Conservation (phyloP, 2,113 vertebrate species). For the Benitochromis conjunctus region DNA sequence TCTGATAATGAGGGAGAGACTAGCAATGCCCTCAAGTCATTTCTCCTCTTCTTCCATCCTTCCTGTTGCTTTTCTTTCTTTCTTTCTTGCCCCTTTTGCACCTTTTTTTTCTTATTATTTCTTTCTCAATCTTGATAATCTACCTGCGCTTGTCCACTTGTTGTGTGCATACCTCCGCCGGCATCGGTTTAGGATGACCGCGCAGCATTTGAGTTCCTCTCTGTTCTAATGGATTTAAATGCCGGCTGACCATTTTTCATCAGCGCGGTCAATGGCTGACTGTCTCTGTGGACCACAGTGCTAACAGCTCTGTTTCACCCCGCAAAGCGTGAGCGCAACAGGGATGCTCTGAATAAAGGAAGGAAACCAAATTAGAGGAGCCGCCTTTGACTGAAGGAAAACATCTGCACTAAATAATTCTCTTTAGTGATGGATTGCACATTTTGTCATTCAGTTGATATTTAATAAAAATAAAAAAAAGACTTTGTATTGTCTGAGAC, state of each 20-base stretch:
- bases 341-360: neutral
- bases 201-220: slow-evolving; percentile 2
- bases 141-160: neutral
- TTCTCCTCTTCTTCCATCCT: slow-evolving; percentile 58
- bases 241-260: slow-evolving; percentile 46
- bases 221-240: slow-evolving; percentile 43
- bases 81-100: slow-evolving; percentile 5
- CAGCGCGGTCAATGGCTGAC: slow-evolving; percentile 21
- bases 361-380: neutral
- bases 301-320: slow-evolving; percentile 44
- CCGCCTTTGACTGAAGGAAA: neutral
- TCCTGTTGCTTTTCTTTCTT: slow-evolving; percentile 47
- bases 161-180: neutral
- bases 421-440: neutral
- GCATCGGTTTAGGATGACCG: slow-evolving; percentile 8
- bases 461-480: neutral
- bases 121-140: slow-evolving; percentile 9
- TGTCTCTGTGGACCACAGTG: slow-evolving; percentile 29
- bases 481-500: neutral
- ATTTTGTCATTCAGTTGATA: neutral
- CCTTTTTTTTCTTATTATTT: neutral
- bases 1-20: slow-evolving; percentile 74
- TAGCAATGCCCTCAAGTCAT: slow-evolving; percentile 70
- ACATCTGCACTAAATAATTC: neutral
- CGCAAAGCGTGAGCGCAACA: neutral